phyloP scores from a whole-genome alignment of 2,113 vertebrate genomes.

The Lonchura striata region DNA sequence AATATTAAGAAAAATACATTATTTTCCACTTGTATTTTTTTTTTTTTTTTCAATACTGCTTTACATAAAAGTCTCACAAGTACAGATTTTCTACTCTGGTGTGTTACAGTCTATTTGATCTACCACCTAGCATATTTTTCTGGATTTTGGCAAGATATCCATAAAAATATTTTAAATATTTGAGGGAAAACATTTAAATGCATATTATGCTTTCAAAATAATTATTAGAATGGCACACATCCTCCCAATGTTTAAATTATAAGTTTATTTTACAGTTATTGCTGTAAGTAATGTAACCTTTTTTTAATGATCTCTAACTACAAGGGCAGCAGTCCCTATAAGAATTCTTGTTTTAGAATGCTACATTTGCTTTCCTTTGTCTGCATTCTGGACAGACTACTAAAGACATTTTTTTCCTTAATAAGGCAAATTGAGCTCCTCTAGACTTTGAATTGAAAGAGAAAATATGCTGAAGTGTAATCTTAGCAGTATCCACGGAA shows the following conservation, averaged over 20 bases:
- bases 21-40: not conserved
- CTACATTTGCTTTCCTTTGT: not conserved
- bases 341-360: not conserved
- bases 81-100: not conserved
- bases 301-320: not conserved
- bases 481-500: conserved; percentile 49
- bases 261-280: not conserved
- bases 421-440: conserved; percentile 24
- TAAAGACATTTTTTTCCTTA: not conserved
- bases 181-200: not conserved
- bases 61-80: not conserved
- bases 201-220: not conserved
- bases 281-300: not conserved
- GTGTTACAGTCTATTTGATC: not conserved
- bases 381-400: not conserved
- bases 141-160: not conserved
- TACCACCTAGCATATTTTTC: not conserved
- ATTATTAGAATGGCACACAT: not conserved
- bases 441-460: conserved; percentile 16
- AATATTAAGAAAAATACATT: not conserved
- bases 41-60: not conserved
- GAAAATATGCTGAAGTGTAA: conserved; percentile 14
- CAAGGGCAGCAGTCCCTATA: not conserved
- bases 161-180: not conserved
- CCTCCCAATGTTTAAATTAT: not conserved